These are phyloP conservation scores for Machaerirhynchus nigripectus DNA, from an alignment of 2,113 vertebrate genomes.

Conservation along the genomic window DNA sequence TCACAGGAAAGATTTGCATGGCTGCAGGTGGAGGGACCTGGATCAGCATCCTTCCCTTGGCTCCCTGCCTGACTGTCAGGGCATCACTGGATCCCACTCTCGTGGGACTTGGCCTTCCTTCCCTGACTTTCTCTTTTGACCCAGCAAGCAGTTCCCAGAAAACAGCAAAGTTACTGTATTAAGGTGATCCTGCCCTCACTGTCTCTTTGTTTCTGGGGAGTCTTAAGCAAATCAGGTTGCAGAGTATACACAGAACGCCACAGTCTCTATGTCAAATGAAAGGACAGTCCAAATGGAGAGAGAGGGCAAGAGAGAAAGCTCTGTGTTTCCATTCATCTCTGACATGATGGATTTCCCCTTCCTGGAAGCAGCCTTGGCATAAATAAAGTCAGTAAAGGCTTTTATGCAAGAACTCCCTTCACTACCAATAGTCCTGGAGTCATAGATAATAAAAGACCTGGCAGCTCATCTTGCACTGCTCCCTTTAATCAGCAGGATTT, in stretches of 20 bases:
- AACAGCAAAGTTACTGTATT: conserved; percentile 35
- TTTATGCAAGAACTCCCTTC: conserved; percentile 40
- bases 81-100: not conserved
- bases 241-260: not conserved
- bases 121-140: not conserved
- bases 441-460: conserved; percentile 46
- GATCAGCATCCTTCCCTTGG: not conserved
- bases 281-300: conserved; percentile 5
- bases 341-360: conserved; percentile 43
- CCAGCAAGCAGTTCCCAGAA: conserved; percentile 12
- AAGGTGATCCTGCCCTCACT: not conserved
- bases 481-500: conserved; percentile 39
- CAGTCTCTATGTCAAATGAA: not conserved
- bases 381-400: conserved; percentile 46
- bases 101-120: not conserved
- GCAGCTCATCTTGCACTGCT: not conserved
- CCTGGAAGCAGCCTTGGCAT: conserved; percentile 47
- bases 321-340: conserved; percentile 32
- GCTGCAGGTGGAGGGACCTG: not conserved
- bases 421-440: not conserved
- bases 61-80: not conserved
- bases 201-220: conserved; percentile 2
- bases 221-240: conserved; percentile 14
- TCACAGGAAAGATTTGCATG: not conserved
- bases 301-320: conserved; percentile 10